Evolutionary conservation across 2,888 invertebrate genomes (phyloP).

Genomic region (Globia sparganii): DNA sequence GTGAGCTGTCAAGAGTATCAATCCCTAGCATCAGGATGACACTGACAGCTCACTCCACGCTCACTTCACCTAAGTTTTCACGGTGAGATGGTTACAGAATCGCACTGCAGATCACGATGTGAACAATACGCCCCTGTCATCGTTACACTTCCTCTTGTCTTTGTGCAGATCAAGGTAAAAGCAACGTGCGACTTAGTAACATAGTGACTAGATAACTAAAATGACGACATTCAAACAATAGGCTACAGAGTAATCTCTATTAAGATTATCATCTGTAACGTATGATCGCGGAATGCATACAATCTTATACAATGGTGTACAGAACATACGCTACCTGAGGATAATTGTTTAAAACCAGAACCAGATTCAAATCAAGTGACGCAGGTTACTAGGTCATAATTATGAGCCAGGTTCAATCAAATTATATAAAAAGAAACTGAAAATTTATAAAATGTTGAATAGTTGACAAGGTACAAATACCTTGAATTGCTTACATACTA

Average conservation of each 20-base stretch:
- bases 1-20: no score
- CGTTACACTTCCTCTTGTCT: constrained; percentile 15
- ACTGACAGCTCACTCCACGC: no score
- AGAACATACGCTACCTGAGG: constrained; percentile 8
- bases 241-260: constrained; percentile 49
- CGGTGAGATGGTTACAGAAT: no score
- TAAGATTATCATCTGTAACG: constrained; percentile 38
- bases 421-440: background rate
- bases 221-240: constrained; percentile 55
- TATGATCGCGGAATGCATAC: constrained; percentile 35
- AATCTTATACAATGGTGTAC: constrained; percentile 6
- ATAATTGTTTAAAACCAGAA: constrained; percentile 21
- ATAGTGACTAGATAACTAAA: constrained; percentile 28
- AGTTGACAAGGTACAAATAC: background rate
- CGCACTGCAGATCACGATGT: constrained; percentile 8
- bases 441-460: background rate
- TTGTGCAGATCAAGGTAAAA: constrained; percentile 36
- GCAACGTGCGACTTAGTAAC: constrained; percentile 29
- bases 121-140: constrained; percentile 40
- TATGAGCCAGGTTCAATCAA: background rate
- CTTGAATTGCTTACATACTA: background rate
- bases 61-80: no score
- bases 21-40: no score
- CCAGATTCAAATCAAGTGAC: constrained; percentile 21
- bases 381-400: background rate